Base-by-base conservation (phyloP, 2,888 invertebrate genomes). In the Cremastobaeus sp. region DNA sequence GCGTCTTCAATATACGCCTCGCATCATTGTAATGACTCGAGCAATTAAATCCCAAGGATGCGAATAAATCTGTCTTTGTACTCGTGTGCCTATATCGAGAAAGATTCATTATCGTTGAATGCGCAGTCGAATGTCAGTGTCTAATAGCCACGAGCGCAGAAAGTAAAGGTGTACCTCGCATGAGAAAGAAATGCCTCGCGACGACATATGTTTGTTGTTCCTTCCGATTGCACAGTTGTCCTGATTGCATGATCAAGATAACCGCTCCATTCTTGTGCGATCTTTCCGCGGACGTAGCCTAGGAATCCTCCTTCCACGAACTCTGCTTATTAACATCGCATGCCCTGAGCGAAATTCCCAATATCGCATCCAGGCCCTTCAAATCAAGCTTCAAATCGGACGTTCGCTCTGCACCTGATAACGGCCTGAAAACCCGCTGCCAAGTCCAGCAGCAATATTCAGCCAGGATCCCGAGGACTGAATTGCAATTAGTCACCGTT, bases 61-160 rank as follows among this genome's bases (percentile, higher is more conserved):
- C 66, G 68, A 32, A 75, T 75, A 68, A 71, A 75, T 71, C 70
- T 75, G 60, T 65, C 55, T 60, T 66, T 74, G 66, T 62, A 18
- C 55, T 57, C 45, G 60, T 74, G 60, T 66, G 66, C 59, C 71
- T 75, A 65, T 66, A 71, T 72, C 68, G 62, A 71, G 75, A 71
- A 64, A 75, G 75, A 72, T 75, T 72, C 75, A 75, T 75, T 71
- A 75, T 68, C 71, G 60, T 75, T 54, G 64, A 68, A 68, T 69
- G 75, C 59, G 43, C 55, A 66, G 62, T 75, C 71, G 71, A 72
- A 71, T 64, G 75, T 68, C 75, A 62, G 64, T 57, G 59, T 64
- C 70, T 75, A 75, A 75, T 75, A 70, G 71, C 66, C 73, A 70
- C 60, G 47, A 66, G 65, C 52, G 28, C 60, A 66, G 62, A 66